Base-by-base conservation (phyloP, 2,888 invertebrate genomes). In the Pachliopta kotzebuea region DNA sequence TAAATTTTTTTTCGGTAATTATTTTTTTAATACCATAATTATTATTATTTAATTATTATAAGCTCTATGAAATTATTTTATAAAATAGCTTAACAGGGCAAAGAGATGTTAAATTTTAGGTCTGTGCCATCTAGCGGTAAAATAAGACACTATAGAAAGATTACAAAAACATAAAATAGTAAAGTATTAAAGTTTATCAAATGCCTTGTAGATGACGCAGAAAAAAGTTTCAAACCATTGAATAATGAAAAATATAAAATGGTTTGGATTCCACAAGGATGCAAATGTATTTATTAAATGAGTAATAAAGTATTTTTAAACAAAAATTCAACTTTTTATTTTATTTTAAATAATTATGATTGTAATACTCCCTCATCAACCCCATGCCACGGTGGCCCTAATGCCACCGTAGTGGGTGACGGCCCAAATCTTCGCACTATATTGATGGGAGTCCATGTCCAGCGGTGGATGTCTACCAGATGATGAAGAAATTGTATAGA, bases 101-200 rank as follows among this genome's bases (percentile, higher is more conserved):
- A 20, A 20, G 9, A 20, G 23, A 52, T 23, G 21, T 11, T 18
- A 52, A 50, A 50, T 52, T 11, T 52, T 14, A 21, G 3, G 7
- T 14, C 9, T 52, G 14, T 21, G 56, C 64, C 64, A 64, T 64
- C 64, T 64, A 60, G 60, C 31, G 56, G 60, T 52, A n/a, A 37
- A 18, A 14, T 6, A 29, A 31, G 17, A 17, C 54, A 63, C 45
- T 54, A 45, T 18, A 24, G 4, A 57, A 49, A 18, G 1, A 0
- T 0, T 2, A 7, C 20, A 18, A 21, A 29, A 9, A 49, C 8
- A 0, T n/a, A 18, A 21, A 6, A 14, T 54, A 9, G 21, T 21
- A 6, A 26, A 9, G 17, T 26, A 42, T 29, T n/a, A 6, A 31
- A 11, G n/a, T 17, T 45, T 56, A 0, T 11, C 17, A 21, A 49